Conservation (phyloP, 2,888 invertebrate genomes). For the Cryptops parisi region DNA sequence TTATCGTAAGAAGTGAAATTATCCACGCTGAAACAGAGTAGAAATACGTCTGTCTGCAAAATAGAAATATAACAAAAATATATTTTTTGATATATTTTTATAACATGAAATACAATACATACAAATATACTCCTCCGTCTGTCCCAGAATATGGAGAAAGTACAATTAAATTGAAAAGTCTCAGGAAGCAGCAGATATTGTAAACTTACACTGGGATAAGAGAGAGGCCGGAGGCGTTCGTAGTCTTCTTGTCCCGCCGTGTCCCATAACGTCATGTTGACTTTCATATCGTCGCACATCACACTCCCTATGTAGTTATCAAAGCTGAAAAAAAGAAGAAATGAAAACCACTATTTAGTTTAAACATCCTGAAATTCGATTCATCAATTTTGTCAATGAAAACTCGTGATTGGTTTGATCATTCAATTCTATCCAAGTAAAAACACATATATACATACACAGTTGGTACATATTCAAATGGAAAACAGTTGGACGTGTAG, state of each 20-base stretch:
- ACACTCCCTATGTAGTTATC: conserved; percentile 74
- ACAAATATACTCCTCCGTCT: too few relatives aligned
- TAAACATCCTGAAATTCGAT: background rate
- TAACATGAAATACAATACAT: background rate
- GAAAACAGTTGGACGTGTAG: conserved; percentile 43
- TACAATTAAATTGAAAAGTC: too few relatives aligned
- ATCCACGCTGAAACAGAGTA: conserved; percentile 69
- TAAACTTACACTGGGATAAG: conserved; percentile 63
- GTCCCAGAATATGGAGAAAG: too few relatives aligned
- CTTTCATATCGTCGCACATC: conserved; percentile 61
- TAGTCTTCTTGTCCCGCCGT: conserved; percentile 88
- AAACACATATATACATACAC: conserved; percentile 35
- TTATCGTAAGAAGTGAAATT: conserved; percentile 67
- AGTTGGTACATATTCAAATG: conserved; percentile 44
- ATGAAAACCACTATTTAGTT: background rate
- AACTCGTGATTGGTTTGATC: too few relatives aligned
- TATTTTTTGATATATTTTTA: background rate
- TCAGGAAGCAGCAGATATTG: too few relatives aligned
- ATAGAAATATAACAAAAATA: conserved; percentile 22
- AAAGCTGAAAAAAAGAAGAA: conserved; percentile 42
- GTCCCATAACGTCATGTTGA: conserved; percentile 75
- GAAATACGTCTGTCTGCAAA: conserved; percentile 67
- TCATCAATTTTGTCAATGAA: too few relatives aligned
- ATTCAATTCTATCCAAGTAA: too few relatives aligned
- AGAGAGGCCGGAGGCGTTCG: conserved; percentile 68